phyloP scores from a whole-genome alignment of 1,140 invertebrate genomes.

The Dendrolimus kikuchii region DNA sequence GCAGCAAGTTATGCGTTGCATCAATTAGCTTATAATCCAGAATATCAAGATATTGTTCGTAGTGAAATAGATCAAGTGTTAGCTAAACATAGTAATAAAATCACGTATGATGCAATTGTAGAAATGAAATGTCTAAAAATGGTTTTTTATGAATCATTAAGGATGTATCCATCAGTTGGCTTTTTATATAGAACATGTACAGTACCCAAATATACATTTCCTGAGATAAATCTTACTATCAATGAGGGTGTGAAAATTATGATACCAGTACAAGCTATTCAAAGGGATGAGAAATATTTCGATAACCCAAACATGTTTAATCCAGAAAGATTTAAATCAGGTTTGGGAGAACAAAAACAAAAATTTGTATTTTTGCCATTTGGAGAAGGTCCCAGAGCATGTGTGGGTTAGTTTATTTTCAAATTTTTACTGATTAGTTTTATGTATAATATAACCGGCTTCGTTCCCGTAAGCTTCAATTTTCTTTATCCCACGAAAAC shows the following conservation, averaged over 20 bases:
- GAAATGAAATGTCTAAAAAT: no score
- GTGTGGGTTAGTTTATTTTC: constrained; percentile 9
- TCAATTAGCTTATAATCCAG: constrained; percentile 12
- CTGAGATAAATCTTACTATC: constrained; percentile 7
- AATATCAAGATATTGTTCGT: not conserved
- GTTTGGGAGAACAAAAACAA: not conserved
- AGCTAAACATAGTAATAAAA: no score
- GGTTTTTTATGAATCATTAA: no score
- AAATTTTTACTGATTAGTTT: not conserved
- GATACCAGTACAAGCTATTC: constrained; percentile 10
- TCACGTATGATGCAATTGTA: no score
- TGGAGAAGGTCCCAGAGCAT: constrained; percentile 1
- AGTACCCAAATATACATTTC: constrained; percentile 1
- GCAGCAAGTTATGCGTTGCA: constrained; percentile 13
- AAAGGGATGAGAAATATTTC: constrained; percentile 11
- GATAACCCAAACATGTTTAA: constrained; percentile 5
- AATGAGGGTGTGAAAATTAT: not conserved
- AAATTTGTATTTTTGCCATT: constrained; percentile 8
- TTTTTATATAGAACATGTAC: constrained; percentile 2
- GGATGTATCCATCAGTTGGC: no score
- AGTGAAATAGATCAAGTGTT: no score
- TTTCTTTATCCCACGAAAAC: no score
- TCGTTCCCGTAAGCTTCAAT: no score
- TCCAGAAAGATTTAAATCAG: constrained; percentile 9
- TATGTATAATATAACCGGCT: no score